phyloP scores from a whole-genome alignment of 2,888 invertebrate species.

The Clepsis dumicolana region DNA sequence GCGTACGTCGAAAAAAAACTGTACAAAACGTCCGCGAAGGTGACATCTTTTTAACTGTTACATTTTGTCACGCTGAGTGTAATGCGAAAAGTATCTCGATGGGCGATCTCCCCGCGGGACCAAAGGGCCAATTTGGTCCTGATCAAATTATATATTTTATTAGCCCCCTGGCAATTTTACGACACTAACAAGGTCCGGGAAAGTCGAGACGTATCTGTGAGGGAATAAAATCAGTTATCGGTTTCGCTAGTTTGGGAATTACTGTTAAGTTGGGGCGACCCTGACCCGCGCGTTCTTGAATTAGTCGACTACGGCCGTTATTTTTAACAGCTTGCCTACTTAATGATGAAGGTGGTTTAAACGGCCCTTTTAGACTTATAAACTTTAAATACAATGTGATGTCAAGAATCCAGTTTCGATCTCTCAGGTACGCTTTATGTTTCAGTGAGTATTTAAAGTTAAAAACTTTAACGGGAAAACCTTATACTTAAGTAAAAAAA shows the following conservation, averaged over 20 bases:
- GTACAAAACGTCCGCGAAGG: not conserved
- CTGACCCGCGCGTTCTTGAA: not conserved
- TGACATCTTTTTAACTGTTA: conserved; percentile 25
- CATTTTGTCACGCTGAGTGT: conserved; percentile 16
- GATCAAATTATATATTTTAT: conserved; percentile 71
- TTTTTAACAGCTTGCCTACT: not conserved
- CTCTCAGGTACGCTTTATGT: no score
- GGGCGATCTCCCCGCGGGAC: conserved; percentile 39
- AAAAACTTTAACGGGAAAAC: no score
- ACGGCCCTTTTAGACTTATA: not conserved
- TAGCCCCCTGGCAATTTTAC: conserved; percentile 59
- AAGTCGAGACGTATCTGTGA: conserved; percentile 37
- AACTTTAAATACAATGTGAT: no score
- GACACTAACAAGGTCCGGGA: conserved; percentile 54
- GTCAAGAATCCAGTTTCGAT: no score
- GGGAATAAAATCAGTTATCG: conserved; percentile 42
- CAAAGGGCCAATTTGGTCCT: conserved; percentile 56
- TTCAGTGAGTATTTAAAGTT: no score
- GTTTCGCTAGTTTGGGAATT: conserved; percentile 29
- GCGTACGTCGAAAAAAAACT: not conserved
- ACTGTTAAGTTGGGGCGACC: conserved; percentile 12
- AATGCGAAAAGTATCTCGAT: conserved; percentile 39
- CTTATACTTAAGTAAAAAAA: no score
- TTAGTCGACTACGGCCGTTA: not conserved
- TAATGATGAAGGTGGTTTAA: not conserved